phyloP scores from a whole-genome alignment of 2,113 vertebrate genomes.

The Kryptolebias marmoratus region DNA sequence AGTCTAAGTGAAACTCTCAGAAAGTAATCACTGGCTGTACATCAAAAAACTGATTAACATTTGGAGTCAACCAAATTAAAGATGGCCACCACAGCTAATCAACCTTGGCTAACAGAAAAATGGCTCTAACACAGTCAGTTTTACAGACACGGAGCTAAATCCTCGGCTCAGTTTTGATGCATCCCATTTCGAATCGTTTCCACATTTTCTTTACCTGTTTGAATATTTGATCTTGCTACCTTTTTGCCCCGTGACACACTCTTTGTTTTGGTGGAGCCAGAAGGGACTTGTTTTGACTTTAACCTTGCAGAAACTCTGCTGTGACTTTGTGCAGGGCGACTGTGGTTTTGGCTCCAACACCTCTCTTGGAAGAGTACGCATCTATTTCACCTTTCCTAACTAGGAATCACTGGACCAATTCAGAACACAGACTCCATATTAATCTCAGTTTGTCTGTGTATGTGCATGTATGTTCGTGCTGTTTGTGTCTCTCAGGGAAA shows the following conservation, averaged over 20 bases:
- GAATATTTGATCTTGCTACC: too few relatives aligned
- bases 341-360: conserved; percentile 52
- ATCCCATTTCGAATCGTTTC: conserved; percentile 6
- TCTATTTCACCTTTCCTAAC: conserved; percentile 41
- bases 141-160: too few relatives aligned
- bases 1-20: too few relatives aligned
- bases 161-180: neutral
- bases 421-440: conserved; percentile 62
- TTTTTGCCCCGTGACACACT: too few relatives aligned
- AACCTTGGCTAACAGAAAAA: too few relatives aligned
- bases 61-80: too few relatives aligned
- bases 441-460: conserved; percentile 46
- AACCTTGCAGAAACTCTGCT: conserved; percentile 27
- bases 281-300: conserved; percentile 25
- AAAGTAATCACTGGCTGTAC: too few relatives aligned
- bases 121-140: too few relatives aligned
- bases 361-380: conserved; percentile 46
- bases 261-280: neutral
- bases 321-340: conserved; percentile 21
- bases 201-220: conserved; percentile 1
- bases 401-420: conserved; percentile 43
- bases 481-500: conserved; percentile 24
- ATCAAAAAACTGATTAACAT: too few relatives aligned
- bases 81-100: too few relatives aligned
- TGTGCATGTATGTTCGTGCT: conserved; percentile 1